phyloP scores from a whole-genome alignment of 2,888 invertebrate species.

The Clostera curtula region DNA sequence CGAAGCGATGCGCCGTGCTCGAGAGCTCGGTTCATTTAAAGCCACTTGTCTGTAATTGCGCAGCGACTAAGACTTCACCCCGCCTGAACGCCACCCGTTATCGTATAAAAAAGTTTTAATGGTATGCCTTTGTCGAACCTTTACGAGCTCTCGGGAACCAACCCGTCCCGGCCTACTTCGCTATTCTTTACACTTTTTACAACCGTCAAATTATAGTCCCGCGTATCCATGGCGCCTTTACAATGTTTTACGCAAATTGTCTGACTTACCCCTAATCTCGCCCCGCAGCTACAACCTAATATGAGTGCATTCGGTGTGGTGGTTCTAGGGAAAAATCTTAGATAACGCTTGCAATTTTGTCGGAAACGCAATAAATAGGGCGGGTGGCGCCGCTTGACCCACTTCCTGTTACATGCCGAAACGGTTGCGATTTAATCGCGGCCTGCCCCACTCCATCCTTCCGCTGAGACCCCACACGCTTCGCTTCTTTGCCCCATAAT shows the following conservation, averaged over 20 bases:
- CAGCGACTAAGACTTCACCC: slow-evolving; percentile 65
- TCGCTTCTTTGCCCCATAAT: slow-evolving; percentile 64
- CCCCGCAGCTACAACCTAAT: slow-evolving; percentile 3
- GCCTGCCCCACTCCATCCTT: slow-evolving; percentile 59
- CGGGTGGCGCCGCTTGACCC: slow-evolving; percentile 68
- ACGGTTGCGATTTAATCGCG: slow-evolving; percentile 70
- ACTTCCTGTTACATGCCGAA: slow-evolving; percentile 71
- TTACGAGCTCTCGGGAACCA: slow-evolving; percentile 21
- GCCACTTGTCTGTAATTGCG: slow-evolving; percentile 73
- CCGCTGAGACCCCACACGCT: slow-evolving; percentile 61
- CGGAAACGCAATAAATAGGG: slow-evolving; percentile 69
- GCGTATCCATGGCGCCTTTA: slow-evolving; percentile 5
- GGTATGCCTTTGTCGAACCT: slow-evolving; percentile 46
- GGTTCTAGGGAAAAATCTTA: slow-evolving; percentile 29
- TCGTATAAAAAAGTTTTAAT: slow-evolving; percentile 69
- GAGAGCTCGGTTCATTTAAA: slow-evolving; percentile 73
- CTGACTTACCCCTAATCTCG: background rate
- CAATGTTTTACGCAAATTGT: background rate
- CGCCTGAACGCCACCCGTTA: slow-evolving; percentile 51
- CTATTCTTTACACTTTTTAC: slow-evolving; percentile 9
- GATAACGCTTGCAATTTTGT: slow-evolving; percentile 60
- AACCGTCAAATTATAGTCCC: slow-evolving; percentile 7
- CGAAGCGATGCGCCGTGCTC: slow-evolving; percentile 70
- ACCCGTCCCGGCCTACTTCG: slow-evolving; percentile 24
- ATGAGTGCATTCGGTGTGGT: slow-evolving; percentile 17